Conservation (phyloP, 92 coral and sea anemone genomes). For the Bergia puertoricense region DNA sequence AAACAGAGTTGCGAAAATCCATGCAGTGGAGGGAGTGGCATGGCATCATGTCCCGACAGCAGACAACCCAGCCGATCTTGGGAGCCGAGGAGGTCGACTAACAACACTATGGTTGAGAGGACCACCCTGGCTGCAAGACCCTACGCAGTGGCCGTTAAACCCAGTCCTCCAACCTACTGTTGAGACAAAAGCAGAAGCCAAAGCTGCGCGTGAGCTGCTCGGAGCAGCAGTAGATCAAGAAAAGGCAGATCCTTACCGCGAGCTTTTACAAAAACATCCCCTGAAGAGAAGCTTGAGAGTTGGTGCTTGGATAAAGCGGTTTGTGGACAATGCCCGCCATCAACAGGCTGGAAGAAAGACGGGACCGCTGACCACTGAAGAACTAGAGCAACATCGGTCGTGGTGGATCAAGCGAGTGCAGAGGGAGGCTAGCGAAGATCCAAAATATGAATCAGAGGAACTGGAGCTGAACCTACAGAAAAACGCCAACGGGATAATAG, state of each 20-base stretch:
- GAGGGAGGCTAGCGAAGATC: neutral
- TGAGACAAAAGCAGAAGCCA: conserved; percentile 21
- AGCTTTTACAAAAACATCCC: neutral
- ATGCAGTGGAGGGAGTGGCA: conserved; percentile 15
- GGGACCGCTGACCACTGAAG: too few species aligned
- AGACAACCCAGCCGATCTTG: conserved; percentile 58
- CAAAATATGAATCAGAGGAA: neutral
- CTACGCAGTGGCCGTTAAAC: conserved; percentile 34
- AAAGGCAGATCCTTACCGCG: neutral
- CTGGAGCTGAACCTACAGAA: conserved; percentile 28
- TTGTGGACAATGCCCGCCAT: conserved; percentile 25
- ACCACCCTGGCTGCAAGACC: conserved; percentile 22
- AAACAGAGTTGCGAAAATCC: conserved; percentile 42
- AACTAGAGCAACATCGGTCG: conserved; percentile 31
- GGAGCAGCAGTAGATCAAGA: conserved; percentile 9
- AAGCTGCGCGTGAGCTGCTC: neutral
- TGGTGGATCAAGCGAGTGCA: conserved; percentile 50
- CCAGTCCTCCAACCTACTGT: neutral
- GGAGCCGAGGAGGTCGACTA: conserved; percentile 48
- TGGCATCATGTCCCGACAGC: conserved; percentile 49
- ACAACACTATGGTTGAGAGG: conserved; percentile 34
- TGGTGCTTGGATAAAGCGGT: conserved; percentile 40
- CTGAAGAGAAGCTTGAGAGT: conserved; percentile 16
- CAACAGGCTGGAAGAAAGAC: neutral
- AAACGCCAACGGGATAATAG: conserved; percentile 22